Base-by-base conservation (phyloP, 2,113 vertebrate genomes). In the Lophochroa leadbeateri region DNA sequence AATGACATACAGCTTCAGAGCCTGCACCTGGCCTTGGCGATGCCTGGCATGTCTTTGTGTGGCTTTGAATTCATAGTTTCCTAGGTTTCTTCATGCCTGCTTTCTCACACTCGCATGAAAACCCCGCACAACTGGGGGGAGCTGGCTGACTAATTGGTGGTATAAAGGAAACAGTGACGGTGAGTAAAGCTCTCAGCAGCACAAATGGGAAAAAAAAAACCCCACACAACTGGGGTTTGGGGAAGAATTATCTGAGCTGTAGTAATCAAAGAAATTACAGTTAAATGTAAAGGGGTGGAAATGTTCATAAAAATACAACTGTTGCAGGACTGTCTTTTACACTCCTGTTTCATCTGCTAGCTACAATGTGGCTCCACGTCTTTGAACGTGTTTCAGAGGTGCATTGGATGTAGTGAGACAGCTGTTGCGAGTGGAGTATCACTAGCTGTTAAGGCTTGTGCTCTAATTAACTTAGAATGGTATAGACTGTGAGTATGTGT, bases 61-160 rank as follows among this genome's bases (percentile, higher is more conserved):
- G 93, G 90, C n/a, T 94, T 96, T 88, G 50, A n/a, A 63, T 82
- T 95, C 90, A 83, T 71, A 80, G 88, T 96, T 96, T 93, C 82
- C 84, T 68, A 61, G 31, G n/a, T 86, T 88, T 79, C 41, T 52
- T 55, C 8, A 11, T 37, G 65, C 46, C 46, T 78, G 55, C 70
- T 82, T 85, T 92, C 86, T 94, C 80, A 82, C 46, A 25, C 50
- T 81, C 43, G 7, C 50, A 19, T 71, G 83, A 67, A 74, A 85
- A 44, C n/a, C 24, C 46, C 67, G 44, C 70, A 29, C 20, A 49
- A 63, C 21, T 8, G 24, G 41, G 68, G 27, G 53, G 61, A 41
- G 72, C n/a, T 68, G 58, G 53, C 63, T 96, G 79, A 88, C 37
- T 88, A 75, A 86, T 6, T 9, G 39, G 23, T 47, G 50, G 5